Evolutionary conservation across 2,113 vertebrate genomes (phyloP), one percentile per base, ranked within the genome.

Genomic region (Myodes glareolus): DNA sequence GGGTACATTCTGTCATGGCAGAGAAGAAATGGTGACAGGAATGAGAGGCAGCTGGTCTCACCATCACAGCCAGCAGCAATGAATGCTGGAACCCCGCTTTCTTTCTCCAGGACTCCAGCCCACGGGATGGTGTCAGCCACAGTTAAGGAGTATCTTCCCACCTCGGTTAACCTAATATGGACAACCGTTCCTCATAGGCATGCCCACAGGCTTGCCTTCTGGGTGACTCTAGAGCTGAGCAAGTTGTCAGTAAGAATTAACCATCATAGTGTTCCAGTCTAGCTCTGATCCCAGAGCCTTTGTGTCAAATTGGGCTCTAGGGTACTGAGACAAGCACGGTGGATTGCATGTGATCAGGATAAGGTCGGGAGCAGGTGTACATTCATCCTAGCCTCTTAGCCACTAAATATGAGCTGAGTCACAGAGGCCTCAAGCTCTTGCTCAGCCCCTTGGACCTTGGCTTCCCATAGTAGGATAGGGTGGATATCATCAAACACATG

Each of bases 361-460:
- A 68, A 96, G 47, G 33, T 87, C 52, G 93, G 82, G 68, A 95
- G 77, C 19, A 91, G 17, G 36, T 82, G 14, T 78, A 55, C 70
- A 88, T 92, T 52, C 78, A 84, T 86, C 73, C 67, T 85, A 42
- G 73, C n/a, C 19, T 33, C 36, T 81, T 36, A 31, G 36, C 33
- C 76, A 39, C 75, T 68, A 19, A 87, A 31, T 88, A 81, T 82
- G 61, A 94, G 68, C 61, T 91, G 77, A 93, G 31, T 97, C 94
- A 96, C 33, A 94, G 81, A 93, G 33, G 55, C 92, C 85, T 87
- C 77, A 93, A 91, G 39, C 88, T 89, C 25, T 94, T 77, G 70
- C 80, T 94, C 81, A 96, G 52, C 17, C 50, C 68, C 58, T 25
- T 85, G 72, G 58, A 76, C 92, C 67, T 91, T 77, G 77, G 50